phyloP scores from a whole-genome alignment of 2,113 vertebrate genomes.

The Nansenia antarctica region DNA sequence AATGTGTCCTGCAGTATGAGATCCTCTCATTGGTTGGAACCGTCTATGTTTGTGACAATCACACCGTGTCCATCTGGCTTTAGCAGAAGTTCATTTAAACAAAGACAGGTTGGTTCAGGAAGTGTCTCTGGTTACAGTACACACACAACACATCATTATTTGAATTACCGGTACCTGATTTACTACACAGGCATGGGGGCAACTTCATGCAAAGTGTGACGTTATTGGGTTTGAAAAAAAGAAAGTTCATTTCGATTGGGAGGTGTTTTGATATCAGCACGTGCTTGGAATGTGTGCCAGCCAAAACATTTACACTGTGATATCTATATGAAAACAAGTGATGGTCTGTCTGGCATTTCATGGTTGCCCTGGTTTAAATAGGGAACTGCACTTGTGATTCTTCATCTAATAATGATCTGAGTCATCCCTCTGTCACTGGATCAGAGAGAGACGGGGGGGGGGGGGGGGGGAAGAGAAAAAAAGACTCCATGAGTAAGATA shows the following conservation, averaged over 20 bases:
- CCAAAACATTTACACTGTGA: neutral
- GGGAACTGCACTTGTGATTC: conserved; percentile 28
- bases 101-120: no score
- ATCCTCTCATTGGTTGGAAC: no score
- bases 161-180: no score
- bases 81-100: no score
- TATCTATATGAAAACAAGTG: conserved; percentile 13
- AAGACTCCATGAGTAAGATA: neutral
- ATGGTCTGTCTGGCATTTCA: conserved; percentile 28
- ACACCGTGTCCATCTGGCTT: no score
- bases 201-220: no score
- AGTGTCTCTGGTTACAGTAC: no score
- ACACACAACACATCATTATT: no score
- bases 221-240: no score
- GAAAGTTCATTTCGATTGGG: neutral
- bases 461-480: neutral
- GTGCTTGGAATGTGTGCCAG: neutral
- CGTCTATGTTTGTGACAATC: no score
- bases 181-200: no score
- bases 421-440: conserved; percentile 39
- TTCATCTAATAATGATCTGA: conserved; percentile 47
- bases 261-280: neutral
- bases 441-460: neutral
- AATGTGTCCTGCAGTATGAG: no score
- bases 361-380: conserved; percentile 40